Base-by-base conservation (phyloP, 2,888 invertebrate genomes). In the Calliscelio sp. region DNA sequence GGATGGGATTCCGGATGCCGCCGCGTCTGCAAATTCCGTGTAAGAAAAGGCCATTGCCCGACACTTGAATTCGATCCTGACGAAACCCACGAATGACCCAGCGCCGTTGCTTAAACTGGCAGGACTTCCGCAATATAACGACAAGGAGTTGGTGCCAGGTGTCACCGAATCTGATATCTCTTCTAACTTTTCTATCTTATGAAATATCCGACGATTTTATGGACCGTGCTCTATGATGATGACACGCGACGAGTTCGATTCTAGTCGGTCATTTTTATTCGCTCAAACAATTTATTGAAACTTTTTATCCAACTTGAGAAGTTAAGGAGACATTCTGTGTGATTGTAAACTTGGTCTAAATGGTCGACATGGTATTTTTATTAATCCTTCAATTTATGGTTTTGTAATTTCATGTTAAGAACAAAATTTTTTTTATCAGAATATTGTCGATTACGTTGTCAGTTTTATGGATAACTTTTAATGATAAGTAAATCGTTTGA, bases 1-100 rank as follows among this genome's bases (percentile, higher is more conserved):
- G 81, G 79, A 66, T 82, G 81, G 32, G 77, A 63, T 49, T 71
- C 65, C 81, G 83, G 81, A 86, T 86, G 84, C 86, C 81, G 75
- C 78, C 81, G 32, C 83, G 85, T 85, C 83, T 63, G 83, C 83
- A 80, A 85, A 86, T 85, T 84, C 83, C 83, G 63, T n/a, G 57
- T 68, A 81, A 83, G 78, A 81, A 83, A 78, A 75, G 81, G 81
- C 82, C 84, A 78, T 81, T 80, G 84, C 71, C 79, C 85, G 75
- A 71, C 71, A 81, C 81, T 71, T 44, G 84, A 83, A 86, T 86
- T 82, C 82, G 71, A 71, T 74, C 71, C 77, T 75, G 73, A 84
- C 84, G 79, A 81, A 77, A 75, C 22, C 70, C 75, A 77, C 63
- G 68, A 80, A 79, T 82, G 77, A 82, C 65, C 84, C 79, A 14